Evolutionary conservation across 2,797 vertebrate genomes (phyloP), one percentile per base, ranked within the genome.

Genomic region (Thaleichthys pacificus): DNA sequence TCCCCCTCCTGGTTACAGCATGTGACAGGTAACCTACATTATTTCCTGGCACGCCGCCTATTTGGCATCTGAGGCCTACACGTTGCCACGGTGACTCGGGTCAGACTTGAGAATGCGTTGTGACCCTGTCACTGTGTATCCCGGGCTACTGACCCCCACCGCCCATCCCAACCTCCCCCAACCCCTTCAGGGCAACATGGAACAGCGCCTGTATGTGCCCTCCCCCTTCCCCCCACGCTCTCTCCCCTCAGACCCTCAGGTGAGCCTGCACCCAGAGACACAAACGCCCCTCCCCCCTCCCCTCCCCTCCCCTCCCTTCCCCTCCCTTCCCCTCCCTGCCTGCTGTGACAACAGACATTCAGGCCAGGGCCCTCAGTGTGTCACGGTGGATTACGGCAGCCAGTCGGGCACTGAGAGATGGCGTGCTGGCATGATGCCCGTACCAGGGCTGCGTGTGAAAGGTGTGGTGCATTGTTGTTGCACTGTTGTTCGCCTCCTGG

Each of bases 11-110:
- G 35, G 62, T 64, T n/a, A 64, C 64, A 47, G 21, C 64, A 24
- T 66, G 64, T 49, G 21, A 66, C 65, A 66, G 22, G n/a, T 66
- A 51, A 66, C 65, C 65, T 66, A 66, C 65, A 66, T 66, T 66
- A 66, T 66, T 66, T 47, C 11, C 65, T 66, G 65, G 65, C 47
- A 66, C 22, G 24, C 47, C 15, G 61, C 61, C 61, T 61, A 26
- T 15, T 19, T 47, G 35, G 35, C 32, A 65, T 65, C 30, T 32
- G 28, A 54, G 28, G 61, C 4, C 61, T 35, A 17, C 30, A 22
- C n/a, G 61, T 35, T 19, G 28, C 60, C 11, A 62, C 22, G 22
- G 61, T 3, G 61, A 28, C 26, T 17, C 26, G 38, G 8, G 38
- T 42, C 26, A 17, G 12, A 32, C 30, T 5, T 42, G 38, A 42